Base-by-base conservation (phyloP, 2,113 vertebrate genomes). In the Setophaga petechia region DNA sequence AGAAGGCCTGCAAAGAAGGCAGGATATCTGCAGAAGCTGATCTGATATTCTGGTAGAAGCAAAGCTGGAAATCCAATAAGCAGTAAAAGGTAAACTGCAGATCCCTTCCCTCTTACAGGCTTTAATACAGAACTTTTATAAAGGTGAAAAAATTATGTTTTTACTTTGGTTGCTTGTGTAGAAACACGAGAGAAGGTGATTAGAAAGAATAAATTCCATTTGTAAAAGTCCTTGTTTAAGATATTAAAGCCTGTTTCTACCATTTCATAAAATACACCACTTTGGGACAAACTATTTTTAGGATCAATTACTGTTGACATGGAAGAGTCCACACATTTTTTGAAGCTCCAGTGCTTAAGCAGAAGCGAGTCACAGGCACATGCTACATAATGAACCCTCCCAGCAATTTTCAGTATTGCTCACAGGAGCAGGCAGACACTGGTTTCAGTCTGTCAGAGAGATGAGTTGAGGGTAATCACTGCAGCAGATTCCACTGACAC, bases 51-150 rank as follows among this genome's bases (percentile, higher is more conserved):
- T 27, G 25, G 31, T 43, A 63, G 39, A 63, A 87, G 68, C 30
- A 93, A 95, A 91, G 57, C 61, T 72, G 66, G 52, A 94, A 94
- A 87, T 72, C 52, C 69, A 74, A 52, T 21, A 28, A 91, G 47
- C 52, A 74, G 51, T 35, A 75, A 63, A 66, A 91, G 51, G 76
- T 33, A 74, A 94, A 89, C 39, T 80, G 68, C 49, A 86, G 44
- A 87, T 78, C 41, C 33, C 39, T 39, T 75, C 35, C 43, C 73
- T 80, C 46, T 37, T 37, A 73, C 0, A 0, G 41, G 13, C 58
- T 80, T 69, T 67, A 87, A 73, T 22, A 69, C 35, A 86, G 30
- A 87, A 54, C 57, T 80, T 87, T 6, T 8, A 44, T 9, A 54
- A 63, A 78, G 8, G 41, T 61, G 30, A 46, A 84, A 74, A 72